phyloP scores from a whole-genome alignment of 2,113 vertebrate species.

The Mustela nigripes region DNA sequence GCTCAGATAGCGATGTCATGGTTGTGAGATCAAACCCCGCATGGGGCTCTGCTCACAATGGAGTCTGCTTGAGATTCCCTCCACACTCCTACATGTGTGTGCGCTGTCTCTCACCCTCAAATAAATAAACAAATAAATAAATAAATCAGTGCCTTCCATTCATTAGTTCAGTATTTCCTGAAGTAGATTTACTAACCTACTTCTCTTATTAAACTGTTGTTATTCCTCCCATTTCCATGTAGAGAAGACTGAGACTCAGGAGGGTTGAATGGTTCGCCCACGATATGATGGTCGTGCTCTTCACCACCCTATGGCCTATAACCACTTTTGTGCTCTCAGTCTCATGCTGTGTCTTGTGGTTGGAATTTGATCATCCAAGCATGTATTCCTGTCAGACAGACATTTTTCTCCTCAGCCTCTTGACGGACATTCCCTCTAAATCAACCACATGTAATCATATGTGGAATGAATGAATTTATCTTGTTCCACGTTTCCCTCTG shows the following conservation, averaged over 20 bases:
- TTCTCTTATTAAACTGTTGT: not conserved
- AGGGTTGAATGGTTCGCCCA: not conserved
- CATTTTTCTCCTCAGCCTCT: conserved; percentile 6
- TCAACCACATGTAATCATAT: not conserved
- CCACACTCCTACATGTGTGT: not conserved
- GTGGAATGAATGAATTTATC: not conserved
- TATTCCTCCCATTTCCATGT: not conserved
- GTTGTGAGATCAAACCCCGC: not conserved
- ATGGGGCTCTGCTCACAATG: not conserved
- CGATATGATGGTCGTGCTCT: not conserved
- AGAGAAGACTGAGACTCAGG: not conserved
- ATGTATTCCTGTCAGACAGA: not conserved
- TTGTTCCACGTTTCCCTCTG: not conserved
- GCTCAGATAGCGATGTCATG: not conserved
- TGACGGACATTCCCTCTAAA: not conserved
- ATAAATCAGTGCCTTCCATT: not conserved
- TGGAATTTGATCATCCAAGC: not conserved
- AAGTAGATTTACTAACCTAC: not conserved
- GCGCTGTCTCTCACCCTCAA: not conserved
- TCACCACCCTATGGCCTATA: not conserved
- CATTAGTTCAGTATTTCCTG: not conserved
- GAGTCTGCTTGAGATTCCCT: not conserved
- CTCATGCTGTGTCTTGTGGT: not conserved
- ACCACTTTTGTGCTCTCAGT: not conserved
- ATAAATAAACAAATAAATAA: not conserved